Base-by-base conservation (phyloP, 2,797 vertebrate species). In the Bovichtus variegatus region DNA sequence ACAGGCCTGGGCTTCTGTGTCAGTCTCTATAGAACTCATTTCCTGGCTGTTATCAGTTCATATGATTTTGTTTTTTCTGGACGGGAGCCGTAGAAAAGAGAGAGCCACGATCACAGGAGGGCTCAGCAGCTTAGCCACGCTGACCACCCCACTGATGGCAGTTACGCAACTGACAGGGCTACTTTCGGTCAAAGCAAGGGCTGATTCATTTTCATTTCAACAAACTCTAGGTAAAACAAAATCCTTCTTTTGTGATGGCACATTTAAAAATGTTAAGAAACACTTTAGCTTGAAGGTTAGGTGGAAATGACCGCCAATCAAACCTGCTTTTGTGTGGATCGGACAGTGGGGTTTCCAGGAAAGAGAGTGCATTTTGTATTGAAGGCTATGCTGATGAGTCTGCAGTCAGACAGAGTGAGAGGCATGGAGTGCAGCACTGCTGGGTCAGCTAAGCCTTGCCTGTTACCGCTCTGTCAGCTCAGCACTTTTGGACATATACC, bases 361-460 rank as follows among this genome's bases (percentile, higher is more conserved):
- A 75, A 78, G 63, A 41, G 21, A 63, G 63, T 27, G 55, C 62
- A 2, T 81, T 78, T 70, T 79, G 75, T 57, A 73, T 78, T 83
- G 80, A 85, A 73, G 72, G 76, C 86, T 64, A 5, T 86, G 84
- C 71, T 92, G 91, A 90, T 86, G 87, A 88, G 81, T 89, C 73
- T 84, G 80, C 86, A 89, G 84, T 89, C 81, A 78, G 86, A 88
- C 77, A 83, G 68, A 73, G 71, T 57, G 70, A 80, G 71, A 66
- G 80, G 86, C 86, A 79, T 86, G 80, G 78, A 62, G 82, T 74
- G 76, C 76, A 76, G 83, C 63, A 54, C 44, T 95, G 94, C 94
- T 94, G 94, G 94, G 90, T 96, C 96, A 96, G 95, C 94, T 88
- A 91, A 90, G 89, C 77, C 91, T 87, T 87, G 81, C 84, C 88